Conservation (phyloP, 2,797 vertebrate species). For the Choloepus didactylus region DNA sequence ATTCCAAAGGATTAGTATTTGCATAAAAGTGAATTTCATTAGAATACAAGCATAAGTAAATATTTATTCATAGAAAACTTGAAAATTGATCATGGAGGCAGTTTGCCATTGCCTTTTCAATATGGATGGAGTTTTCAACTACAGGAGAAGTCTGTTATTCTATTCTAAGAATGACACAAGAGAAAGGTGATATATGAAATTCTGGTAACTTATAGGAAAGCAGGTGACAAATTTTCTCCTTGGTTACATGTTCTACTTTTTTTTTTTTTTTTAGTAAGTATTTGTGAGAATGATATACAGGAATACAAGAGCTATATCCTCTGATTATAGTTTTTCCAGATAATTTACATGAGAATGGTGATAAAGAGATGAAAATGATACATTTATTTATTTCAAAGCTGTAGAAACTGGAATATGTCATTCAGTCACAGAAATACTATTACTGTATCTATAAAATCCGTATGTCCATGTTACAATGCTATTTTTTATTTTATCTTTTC, state of each 20-base stretch:
- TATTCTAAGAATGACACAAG: neutral
- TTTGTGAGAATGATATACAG: neutral
- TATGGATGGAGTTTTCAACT: neutral
- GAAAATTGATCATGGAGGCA: neutral
- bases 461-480: neutral
- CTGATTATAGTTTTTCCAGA: neutral
- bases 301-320: neutral
- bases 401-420: neutral
- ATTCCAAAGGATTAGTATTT: neutral
- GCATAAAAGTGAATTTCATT: neutral
- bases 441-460: neutral
- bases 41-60: neutral
- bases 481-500: neutral
- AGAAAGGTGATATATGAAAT: neutral
- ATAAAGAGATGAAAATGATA: neutral
- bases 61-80: constrained; percentile 51
- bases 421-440: neutral
- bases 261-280: neutral
- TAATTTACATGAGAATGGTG: neutral
- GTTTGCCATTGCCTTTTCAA: constrained; percentile 24
- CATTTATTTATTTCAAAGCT: neutral
- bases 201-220: neutral
- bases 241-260: neutral
- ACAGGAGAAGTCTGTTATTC: neutral
- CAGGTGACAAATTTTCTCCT: neutral